phyloP scores from a whole-genome alignment of 2,888 invertebrate genomes.

The Eulithis prunata region DNA sequence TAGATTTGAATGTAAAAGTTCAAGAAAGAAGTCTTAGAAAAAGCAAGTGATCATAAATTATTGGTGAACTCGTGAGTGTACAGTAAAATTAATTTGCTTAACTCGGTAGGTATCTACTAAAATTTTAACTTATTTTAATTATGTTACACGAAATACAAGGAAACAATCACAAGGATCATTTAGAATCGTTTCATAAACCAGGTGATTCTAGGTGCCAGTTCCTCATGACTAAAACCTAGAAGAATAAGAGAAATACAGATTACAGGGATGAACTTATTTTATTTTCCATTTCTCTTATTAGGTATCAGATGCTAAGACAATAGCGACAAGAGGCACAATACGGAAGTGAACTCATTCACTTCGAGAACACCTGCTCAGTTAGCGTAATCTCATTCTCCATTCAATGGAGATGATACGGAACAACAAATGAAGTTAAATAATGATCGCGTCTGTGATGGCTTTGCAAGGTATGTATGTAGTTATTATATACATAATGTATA shows the following conservation, averaged over 20 bases:
- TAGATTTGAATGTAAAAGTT: neutral
- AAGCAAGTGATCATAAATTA: neutral
- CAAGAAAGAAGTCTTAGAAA: neutral
- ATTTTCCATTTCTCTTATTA: no score
- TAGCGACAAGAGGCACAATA: conserved; percentile 19
- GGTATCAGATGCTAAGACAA: conserved; percentile 5
- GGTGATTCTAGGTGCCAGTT: no score
- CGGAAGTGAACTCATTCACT: conserved; percentile 12
- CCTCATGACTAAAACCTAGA: no score
- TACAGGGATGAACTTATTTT: no score
- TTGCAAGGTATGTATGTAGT: neutral
- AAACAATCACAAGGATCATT: no score
- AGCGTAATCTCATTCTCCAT: conserved; percentile 16
- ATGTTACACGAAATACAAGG: no score
- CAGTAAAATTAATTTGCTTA: no score
- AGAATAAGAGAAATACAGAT: no score
- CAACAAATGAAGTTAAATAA: conserved; percentile 16
- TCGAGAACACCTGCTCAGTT: conserved; percentile 23
- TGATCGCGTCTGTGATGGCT: conserved; percentile 9
- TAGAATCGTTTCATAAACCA: no score
- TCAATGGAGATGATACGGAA: conserved; percentile 8
- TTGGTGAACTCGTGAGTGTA: neutral
- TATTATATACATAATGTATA: neutral
- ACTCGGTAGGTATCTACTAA: no score
- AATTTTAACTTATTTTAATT: no score